These are phyloP conservation scores for Epinephelus coioides DNA, from an alignment of 2,797 vertebrate species.

Conservation along the genomic window DNA sequence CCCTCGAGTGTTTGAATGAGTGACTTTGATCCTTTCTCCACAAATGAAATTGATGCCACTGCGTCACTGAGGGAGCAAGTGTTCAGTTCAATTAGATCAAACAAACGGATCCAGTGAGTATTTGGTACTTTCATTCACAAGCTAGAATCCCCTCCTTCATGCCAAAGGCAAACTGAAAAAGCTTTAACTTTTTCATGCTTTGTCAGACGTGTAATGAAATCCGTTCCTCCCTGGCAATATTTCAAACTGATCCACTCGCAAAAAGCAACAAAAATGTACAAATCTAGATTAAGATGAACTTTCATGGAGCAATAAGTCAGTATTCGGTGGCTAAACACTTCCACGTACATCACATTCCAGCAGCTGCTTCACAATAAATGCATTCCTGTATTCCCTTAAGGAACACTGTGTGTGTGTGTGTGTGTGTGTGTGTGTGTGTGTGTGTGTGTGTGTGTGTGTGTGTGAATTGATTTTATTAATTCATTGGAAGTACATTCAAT, in stretches of 20 bases:
- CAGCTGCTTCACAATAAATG: conserved; percentile 54
- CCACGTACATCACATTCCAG: conserved; percentile 53
- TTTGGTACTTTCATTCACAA: conserved; percentile 46
- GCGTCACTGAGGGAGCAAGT: not conserved
- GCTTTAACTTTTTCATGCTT: conserved; percentile 40
- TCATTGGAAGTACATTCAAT: conserved; percentile 43
- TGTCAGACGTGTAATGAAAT: conserved; percentile 56
- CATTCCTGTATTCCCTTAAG: conserved; percentile 31
- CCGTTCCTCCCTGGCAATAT: conserved; percentile 51
- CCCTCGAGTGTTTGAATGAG: not conserved
- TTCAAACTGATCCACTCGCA: conserved; percentile 53
- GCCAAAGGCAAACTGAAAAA: conserved; percentile 14
- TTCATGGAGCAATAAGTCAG: conserved; percentile 59
- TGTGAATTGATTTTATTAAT: conserved; percentile 39
- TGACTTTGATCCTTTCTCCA: not conserved
- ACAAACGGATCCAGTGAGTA: not conserved
- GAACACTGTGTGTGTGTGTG: conserved; percentile 1
- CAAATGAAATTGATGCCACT: not conserved
- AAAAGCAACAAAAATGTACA: conserved; percentile 31
- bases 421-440: not conserved
- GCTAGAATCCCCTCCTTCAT: conserved; percentile 15
- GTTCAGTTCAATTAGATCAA: conserved; percentile 23
- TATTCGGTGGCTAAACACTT: conserved; percentile 55
- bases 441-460: conserved; percentile 1
- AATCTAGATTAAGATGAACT: conserved; percentile 59